Evolutionary conservation across 2,888 invertebrate genomes (phyloP).

Genomic region (Rotaria magnacalcarata): DNA sequence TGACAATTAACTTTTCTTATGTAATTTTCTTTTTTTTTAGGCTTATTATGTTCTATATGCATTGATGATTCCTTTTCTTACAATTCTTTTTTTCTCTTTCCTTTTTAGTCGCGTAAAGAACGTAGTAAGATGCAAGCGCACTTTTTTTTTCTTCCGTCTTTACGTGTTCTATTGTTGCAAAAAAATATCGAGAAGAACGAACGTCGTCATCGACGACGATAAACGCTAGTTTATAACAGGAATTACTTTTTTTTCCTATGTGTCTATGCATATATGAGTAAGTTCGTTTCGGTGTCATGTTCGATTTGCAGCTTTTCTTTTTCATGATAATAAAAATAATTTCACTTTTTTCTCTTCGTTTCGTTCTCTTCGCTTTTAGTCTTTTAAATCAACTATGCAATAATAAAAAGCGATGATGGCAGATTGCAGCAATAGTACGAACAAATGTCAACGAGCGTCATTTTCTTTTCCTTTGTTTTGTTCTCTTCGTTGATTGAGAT

Average conservation of each 20-base stretch:
- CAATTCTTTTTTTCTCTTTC: neutral
- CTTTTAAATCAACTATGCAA: neutral
- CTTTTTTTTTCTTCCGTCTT: neutral
- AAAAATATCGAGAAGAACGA: conserved; percentile 20
- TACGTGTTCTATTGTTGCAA: neutral
- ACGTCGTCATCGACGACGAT: conserved; percentile 7
- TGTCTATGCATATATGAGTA: no score
- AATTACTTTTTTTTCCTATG: neutral
- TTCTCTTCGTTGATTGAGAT: neutral
- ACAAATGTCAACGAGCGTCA: neutral
- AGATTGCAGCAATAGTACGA: neutral
- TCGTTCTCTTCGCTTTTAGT: neutral
- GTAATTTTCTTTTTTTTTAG: neutral
- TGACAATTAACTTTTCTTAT: neutral
- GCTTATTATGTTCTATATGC: neutral
- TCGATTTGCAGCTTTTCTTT: neutral
- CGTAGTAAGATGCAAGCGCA: neutral
- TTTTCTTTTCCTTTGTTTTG: neutral
- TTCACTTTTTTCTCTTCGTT: neutral
- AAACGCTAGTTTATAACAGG: neutral
- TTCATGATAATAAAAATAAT: neutral
- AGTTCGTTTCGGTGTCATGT: neutral
- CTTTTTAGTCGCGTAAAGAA: neutral
- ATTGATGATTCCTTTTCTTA: neutral
- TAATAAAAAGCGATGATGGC: neutral